Conservation (phyloP, 2,888 invertebrate species). For the Pachymerium ferrugineum region DNA sequence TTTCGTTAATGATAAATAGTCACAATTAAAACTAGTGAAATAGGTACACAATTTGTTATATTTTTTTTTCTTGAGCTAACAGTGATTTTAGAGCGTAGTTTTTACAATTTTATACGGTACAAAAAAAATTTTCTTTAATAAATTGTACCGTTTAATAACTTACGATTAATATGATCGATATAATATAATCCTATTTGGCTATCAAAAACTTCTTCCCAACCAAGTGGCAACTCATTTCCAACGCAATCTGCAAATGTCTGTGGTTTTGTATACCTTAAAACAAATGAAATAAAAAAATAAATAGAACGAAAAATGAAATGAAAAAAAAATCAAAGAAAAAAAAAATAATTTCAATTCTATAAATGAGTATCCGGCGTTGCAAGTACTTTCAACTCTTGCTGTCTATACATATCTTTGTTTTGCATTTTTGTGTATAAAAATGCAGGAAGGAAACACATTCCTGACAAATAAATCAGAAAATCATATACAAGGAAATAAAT, state of each 20-base stretch:
- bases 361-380: neutral
- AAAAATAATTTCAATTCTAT: neutral
- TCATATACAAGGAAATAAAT: neutral
- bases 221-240: slow-evolving; percentile 92
- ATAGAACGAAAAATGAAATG: neutral
- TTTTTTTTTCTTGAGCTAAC: no score
- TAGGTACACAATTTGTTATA: neutral
- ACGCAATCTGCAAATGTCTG: slow-evolving; percentile 96
- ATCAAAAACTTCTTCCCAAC: slow-evolving; percentile 96
- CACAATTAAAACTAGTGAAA: no score
- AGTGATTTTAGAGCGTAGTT: no score
- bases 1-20: no score
- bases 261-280: slow-evolving; percentile 89
- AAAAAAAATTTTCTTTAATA: neutral
- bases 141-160: slow-evolving; percentile 51
- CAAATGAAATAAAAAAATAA: no score
- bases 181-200: slow-evolving; percentile 91
- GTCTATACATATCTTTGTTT: neutral
- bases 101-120: neutral
- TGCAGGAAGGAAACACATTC: slow-evolving; percentile 16
- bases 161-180: slow-evolving; percentile 93
- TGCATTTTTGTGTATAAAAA: slow-evolving; percentile 17
- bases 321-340: neutral
- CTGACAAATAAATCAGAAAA: neutral
- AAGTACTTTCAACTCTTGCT: neutral